phyloP scores from a whole-genome alignment of 2,888 invertebrate genomes.

The Drosophila maculinotata region DNA sequence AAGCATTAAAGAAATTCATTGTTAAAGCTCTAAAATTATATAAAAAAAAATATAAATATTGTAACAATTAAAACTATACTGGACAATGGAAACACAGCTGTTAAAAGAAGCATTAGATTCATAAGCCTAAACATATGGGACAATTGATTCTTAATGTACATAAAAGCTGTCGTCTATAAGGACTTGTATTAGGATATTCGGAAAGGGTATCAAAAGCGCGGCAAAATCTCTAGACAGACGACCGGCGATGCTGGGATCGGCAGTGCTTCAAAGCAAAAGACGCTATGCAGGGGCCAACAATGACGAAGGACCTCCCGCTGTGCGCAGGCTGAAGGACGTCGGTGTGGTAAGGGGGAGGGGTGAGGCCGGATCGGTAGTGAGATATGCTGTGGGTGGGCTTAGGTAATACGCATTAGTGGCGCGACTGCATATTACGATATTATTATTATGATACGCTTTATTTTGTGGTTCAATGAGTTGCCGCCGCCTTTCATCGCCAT shows the following conservation, averaged over 20 bases:
- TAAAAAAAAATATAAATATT: no score
- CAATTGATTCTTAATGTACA: no score
- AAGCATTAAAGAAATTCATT: no score
- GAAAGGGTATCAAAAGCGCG: constrained; percentile 25
- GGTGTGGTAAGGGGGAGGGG: constrained; percentile 1
- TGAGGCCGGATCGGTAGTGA: constrained; percentile 5
- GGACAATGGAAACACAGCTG: no score
- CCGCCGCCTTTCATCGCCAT: constrained; percentile 53
- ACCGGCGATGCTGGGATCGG: constrained; percentile 30
- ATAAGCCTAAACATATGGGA: no score
- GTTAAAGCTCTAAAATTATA: no score
- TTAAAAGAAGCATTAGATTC: no score
- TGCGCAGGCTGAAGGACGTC: constrained; percentile 25
- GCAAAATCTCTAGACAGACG: constrained; percentile 48
- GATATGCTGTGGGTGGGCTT: constrained; percentile 66
- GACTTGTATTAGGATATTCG: neutral
- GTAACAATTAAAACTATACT: no score
- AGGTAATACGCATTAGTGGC: constrained; percentile 83
- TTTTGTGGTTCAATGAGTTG: constrained; percentile 83
- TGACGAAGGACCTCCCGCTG: constrained; percentile 64
- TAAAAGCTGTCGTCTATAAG: no score
- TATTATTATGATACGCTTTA: constrained; percentile 84
- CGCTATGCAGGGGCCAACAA: constrained; percentile 47
- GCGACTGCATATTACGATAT: constrained; percentile 82
- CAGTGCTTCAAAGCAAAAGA: constrained; percentile 67